Conservation (phyloP, 2,113 vertebrate genomes). For the Gymnobelideus leadbeateri region DNA sequence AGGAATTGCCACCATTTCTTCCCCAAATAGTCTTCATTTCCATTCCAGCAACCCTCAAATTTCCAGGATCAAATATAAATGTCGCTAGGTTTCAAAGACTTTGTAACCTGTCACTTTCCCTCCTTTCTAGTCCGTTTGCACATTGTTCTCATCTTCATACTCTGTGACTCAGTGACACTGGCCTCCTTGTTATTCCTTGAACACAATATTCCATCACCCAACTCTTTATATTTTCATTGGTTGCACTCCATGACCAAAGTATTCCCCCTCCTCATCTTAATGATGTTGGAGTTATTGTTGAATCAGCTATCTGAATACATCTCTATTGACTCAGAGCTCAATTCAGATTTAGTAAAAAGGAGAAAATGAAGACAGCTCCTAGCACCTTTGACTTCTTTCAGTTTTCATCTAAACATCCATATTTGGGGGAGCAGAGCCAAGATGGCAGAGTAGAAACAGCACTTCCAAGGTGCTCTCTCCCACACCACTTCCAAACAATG, state of each 20-base stretch:
- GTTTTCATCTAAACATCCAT: neutral
- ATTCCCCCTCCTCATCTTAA: neutral
- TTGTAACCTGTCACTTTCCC: no score
- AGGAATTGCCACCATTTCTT: neutral
- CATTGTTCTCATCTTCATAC: neutral
- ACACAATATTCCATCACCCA: neutral
- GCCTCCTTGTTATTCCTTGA: neutral
- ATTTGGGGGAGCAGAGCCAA: no score
- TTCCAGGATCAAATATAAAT: neutral
- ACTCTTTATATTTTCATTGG: no score
- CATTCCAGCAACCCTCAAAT: neutral
- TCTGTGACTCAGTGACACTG: neutral
- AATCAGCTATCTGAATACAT: no score
- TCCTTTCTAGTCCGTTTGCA: neutral
- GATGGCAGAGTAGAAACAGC: no score
- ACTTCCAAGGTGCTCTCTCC: no score
- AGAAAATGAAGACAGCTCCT: neutral
- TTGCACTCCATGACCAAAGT: neutral
- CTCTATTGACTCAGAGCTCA: no score
- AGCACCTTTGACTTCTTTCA: neutral
- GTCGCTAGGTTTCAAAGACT: no score
- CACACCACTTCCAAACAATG: no score
- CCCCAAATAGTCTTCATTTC: neutral
- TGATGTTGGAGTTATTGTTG: no score
- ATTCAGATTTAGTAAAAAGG: no score